A percentile compares a stretch with the other conserved stretches of the same genome.
Evolutionary conservation across 1,140 invertebrate species (phyloP).

Genomic region (Drosophila setifemur): DNA sequence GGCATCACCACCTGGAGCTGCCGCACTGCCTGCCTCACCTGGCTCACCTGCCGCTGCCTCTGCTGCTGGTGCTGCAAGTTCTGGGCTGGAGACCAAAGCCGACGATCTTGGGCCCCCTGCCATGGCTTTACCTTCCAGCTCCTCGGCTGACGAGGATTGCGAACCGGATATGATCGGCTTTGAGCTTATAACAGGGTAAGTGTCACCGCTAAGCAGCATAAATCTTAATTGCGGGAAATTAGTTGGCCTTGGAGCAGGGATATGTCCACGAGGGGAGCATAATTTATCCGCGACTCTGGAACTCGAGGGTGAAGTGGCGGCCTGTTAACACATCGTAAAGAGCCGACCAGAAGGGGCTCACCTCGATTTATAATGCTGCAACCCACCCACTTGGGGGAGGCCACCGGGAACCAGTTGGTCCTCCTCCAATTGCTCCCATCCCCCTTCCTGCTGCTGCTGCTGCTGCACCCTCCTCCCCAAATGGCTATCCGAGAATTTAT

Average conservation of each 20-base stretch:
- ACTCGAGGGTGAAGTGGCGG: background rate
- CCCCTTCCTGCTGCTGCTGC: too few species aligned
- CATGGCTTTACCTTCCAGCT: conserved; percentile 53
- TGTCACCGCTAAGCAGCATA: conserved; percentile 33
- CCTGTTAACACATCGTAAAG: conserved; percentile 67
- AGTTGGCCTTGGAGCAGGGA: conserved; percentile 34
- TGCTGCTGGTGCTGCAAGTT: conserved; percentile 6
- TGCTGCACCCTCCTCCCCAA: background rate
- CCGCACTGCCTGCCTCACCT: conserved; percentile 7
- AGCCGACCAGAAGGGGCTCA: conserved; percentile 83
- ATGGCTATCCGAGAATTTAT: conserved; percentile 49
- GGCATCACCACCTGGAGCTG: conserved; percentile 38
- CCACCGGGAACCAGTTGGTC: background rate
- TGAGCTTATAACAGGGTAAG: conserved; percentile 93
- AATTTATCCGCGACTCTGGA: conserved; percentile 15
- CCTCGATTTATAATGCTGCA: conserved; percentile 26
- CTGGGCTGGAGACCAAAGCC: conserved; percentile 36
- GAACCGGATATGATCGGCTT: conserved; percentile 95
- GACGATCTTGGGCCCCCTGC: conserved; percentile 45
- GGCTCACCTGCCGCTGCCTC: conserved; percentile 10
- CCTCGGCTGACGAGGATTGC: conserved; percentile 86
- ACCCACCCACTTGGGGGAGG: conserved; percentile 19
- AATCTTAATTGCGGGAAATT: conserved; percentile 53
- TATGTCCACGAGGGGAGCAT: conserved; percentile 15
- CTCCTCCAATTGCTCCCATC: background rate